These are phyloP conservation scores for Pseudoatta argentina DNA, from an alignment of 1,140 invertebrate species.

Conservation along the genomic window DNA sequence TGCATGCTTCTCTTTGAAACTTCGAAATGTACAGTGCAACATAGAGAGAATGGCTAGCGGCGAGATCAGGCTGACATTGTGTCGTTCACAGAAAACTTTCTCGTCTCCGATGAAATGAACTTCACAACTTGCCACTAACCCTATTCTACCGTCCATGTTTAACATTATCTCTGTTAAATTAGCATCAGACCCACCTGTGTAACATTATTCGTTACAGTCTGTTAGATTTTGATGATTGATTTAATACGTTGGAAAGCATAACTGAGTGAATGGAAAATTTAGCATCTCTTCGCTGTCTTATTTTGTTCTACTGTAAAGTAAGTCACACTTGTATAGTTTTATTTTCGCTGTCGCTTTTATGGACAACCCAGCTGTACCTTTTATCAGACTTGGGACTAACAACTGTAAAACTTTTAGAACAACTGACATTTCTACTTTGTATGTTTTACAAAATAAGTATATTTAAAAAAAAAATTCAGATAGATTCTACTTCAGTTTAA, in stretches of 20 bases:
- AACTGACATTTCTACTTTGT: neutral
- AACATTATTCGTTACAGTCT: neutral
- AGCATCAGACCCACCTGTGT: neutral
- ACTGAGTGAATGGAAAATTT: neutral
- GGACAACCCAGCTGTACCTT: neutral
- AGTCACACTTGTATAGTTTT: conserved; percentile 21
- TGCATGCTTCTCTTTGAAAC: conserved; percentile 50
- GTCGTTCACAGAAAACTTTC: conserved; percentile 56
- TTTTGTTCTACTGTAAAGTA: conserved; percentile 22
- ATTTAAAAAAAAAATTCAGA: neutral
- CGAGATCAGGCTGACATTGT: conserved; percentile 57
- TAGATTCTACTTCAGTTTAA: neutral
- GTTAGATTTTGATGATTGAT: conserved; percentile 20
- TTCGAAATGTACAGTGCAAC: conserved; percentile 34
- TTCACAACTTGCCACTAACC: conserved; percentile 54
- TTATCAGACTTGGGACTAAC: conserved; percentile 39
- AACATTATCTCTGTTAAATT: conserved; percentile 46
- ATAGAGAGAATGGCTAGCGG: conserved; percentile 51
- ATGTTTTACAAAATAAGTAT: conserved; percentile 7
- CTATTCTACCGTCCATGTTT: conserved; percentile 35
- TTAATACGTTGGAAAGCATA: neutral
- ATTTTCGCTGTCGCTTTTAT: conserved; percentile 34
- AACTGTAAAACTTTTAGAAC: conserved; percentile 23
- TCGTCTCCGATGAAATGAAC: conserved; percentile 57
- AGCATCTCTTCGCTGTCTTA: neutral